phyloP scores from a whole-genome alignment of 2,888 invertebrate species.

The Eurytoma californica region DNA sequence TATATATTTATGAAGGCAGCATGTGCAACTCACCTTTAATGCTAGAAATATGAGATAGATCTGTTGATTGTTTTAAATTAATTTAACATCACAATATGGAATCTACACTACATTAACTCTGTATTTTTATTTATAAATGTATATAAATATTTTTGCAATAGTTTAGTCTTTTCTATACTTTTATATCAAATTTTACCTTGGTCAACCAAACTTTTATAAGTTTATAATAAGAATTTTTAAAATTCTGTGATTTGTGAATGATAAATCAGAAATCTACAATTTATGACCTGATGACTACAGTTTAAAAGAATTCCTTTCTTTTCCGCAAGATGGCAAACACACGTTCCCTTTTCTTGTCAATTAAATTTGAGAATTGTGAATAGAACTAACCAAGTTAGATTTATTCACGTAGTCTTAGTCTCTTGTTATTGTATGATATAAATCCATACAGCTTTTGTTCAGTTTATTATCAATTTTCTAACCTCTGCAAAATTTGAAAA shows the following conservation, averaged over 20 bases:
- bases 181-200: no score
- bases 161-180: background rate
- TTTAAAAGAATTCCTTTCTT: background rate
- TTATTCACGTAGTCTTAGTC: no score
- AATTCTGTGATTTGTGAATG: background rate
- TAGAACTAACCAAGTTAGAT: no score
- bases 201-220: background rate
- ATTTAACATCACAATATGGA: no score
- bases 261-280: background rate
- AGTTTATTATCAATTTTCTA: background rate
- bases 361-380: no score
- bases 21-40: no score
- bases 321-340: background rate
- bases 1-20: no score
- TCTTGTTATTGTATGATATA: no score
- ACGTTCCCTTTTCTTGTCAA: background rate
- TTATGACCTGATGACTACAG: no score
- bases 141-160: constrained; percentile 16
- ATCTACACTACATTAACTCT: background rate
- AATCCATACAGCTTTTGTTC: background rate
- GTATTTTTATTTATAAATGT: background rate
- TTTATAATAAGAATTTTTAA: no score
- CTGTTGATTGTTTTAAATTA: background rate
- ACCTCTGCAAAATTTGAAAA: background rate
- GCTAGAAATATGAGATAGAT: background rate